Base-by-base conservation (phyloP, 2,113 vertebrate species). In the Gobio gobio region DNA sequence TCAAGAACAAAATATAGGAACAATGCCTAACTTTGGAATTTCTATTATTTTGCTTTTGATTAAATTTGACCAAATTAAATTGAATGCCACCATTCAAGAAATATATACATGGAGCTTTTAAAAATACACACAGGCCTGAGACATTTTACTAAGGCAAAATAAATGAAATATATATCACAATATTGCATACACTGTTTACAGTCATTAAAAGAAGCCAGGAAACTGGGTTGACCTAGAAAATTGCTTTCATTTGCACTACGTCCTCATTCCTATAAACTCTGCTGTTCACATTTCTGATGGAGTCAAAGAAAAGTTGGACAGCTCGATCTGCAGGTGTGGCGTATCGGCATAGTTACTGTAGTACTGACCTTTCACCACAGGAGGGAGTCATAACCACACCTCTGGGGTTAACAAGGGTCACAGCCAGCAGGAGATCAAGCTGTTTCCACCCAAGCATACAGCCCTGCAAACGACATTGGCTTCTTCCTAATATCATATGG, bases 351-450 rank as follows among this genome's bases (percentile, higher is more conserved):
- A 86, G 83, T 72, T 24, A 22, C 88, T 93, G 93, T 90, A 94
- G 87, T 94, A 29, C 72, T 93, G 92, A 94, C 91, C 93, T 90
- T 68, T 91, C 59, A 36, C 93, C 94, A 94, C 90, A 91, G 91
- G 94, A 91, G 91, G 94, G 94, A 92, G 89, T 75, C 91, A 59
- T 45, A 56, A 73, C 83, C 89, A 87, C 84, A 86, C 86, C 89
- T 90, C 63, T 45, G 43, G 86, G 92, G 92, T 94, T 91, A 91
- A 0, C 8, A 79, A 85, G 86, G 73, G 87, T 79, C 90, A 76
- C 87, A 79, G 88, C 76, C 47, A 90, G 92, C 64, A 58, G 66
- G 84, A 83, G 83, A 68, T 90, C 93, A 90, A 93, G 90, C 91
- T 92, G 91, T 88, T 90, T 90, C 92, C 85, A 59, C 29, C 45